Base-by-base conservation (phyloP, 2,888 invertebrate species). In the Agonopterix heracliana region DNA sequence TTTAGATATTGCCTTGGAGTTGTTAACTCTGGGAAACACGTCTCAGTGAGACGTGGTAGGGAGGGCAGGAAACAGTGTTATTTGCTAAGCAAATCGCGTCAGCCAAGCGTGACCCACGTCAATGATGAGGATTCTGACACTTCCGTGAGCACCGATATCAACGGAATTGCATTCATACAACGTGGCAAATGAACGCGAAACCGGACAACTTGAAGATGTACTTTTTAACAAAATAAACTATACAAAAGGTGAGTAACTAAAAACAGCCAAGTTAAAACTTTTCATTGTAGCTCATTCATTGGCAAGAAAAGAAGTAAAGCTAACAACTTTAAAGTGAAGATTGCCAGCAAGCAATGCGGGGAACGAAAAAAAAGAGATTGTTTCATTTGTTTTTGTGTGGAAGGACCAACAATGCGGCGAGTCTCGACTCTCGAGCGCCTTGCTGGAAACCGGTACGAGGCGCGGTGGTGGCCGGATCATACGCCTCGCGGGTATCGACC, bases 371-470 rank as follows among this genome's bases (percentile, higher is more conserved):
- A 80, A 78, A 75, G 66, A 71, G 65, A 73, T 72, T 74, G 78
- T 83, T 83, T 81, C 75, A 72, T 84, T 85, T 80, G 77, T 83
- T 84, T 83, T 76, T 78, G 68, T 79, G 75, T 78, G 72, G 75
- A 73, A 77, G 81, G 76, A 82, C 78, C 81, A 78, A 77, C 83
- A 80, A 78, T 81, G 83, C 81, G 64, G 83, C 80, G 64, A 71
- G 74, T 70, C 75, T 75, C 72, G 78, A 66, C 26, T 26, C 26
- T 26, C 26, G 7, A 26, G 26, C 26, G 26, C 26, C 26, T 70
- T 69, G 67, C 72, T 76, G 71, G 69, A 76, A 85, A 85, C 85
- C 84, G 84, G 86, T 84, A 85, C 77, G 69, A 71, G 71, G 60
- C 68, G 62, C 68, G 58, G 59, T 66, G 71, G 71, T 73, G 70